Percentiles rank a stretch among this genome's conserved stretches.
These are phyloP conservation scores for Sciurus carolinensis DNA, from an alignment of 2,797 vertebrate species.

Conservation along the genomic window DNA sequence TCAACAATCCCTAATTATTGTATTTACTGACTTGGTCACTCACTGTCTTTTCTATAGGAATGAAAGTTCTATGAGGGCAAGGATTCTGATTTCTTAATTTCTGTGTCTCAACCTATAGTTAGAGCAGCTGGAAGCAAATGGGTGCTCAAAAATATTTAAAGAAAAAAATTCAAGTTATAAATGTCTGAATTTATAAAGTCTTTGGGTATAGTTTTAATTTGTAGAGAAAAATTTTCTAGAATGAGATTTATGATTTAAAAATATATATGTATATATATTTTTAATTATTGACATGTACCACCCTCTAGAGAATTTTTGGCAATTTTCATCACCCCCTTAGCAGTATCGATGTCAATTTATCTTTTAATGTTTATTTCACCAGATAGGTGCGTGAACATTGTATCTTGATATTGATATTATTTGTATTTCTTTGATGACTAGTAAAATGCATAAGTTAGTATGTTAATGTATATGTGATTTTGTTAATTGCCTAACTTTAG, in stretches of 20 bases:
- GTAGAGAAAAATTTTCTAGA: slow-evolving; percentile 26
- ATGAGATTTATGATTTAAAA: slow-evolving; percentile 41
- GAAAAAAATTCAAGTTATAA: background rate
- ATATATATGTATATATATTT: background rate
- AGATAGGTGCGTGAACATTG: slow-evolving; percentile 45
- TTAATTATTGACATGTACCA: background rate
- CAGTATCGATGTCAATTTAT: background rate
- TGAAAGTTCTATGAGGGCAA: background rate
- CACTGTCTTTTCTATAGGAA: background rate
- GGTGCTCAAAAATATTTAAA: background rate
- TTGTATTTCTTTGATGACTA: slow-evolving; percentile 60
- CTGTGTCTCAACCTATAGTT: background rate
- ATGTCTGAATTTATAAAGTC: background rate
- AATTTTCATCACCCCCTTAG: background rate
- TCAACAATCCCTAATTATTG: background rate
- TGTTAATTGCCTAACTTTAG: background rate
- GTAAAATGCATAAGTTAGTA: background rate
- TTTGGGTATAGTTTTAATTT: slow-evolving; percentile 10
- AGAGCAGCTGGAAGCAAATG: background rate
- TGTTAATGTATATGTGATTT: background rate
- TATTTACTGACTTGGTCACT: background rate
- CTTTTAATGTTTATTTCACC: slow-evolving; percentile 54
- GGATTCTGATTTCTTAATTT: background rate
- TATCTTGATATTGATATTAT: slow-evolving; percentile 7
- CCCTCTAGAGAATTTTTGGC: background rate